phyloP scores from a whole-genome alignment of 2,113 vertebrate genomes.

The Trinectes maculatus region DNA sequence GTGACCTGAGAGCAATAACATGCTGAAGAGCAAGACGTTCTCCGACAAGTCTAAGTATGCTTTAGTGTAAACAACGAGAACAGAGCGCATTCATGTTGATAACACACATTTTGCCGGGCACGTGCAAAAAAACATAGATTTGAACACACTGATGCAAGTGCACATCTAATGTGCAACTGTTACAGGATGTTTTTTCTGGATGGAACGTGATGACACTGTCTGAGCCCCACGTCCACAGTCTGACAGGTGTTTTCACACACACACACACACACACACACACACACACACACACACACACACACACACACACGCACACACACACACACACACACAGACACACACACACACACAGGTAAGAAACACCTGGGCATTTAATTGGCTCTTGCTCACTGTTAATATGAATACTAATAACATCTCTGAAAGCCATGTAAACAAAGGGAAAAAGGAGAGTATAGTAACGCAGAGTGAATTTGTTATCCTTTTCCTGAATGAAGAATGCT shows the following conservation, averaged over 20 bases:
- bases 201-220: constrained; percentile 75
- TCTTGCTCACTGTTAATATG: constrained; percentile 46
- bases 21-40: constrained; percentile 57
- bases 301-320: constrained; percentile 62
- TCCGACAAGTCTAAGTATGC: constrained; percentile 58
- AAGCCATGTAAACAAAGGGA: constrained; percentile 48
- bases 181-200: constrained; percentile 70
- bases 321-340: constrained; percentile 53
- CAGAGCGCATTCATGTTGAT: constrained; percentile 51
- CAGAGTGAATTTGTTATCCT: constrained; percentile 18
- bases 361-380: constrained; percentile 67
- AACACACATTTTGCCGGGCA: constrained; percentile 39
- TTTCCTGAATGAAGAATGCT: constrained; percentile 2
- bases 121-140: constrained; percentile 36
- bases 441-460: constrained; percentile 29
- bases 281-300: constrained; percentile 13
- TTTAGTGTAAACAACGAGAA: constrained; percentile 60
- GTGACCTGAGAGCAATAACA: constrained; percentile 60
- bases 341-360: constrained; percentile 61
- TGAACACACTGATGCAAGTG: neutral
- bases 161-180: constrained; percentile 52
- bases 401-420: constrained; percentile 53
- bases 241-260: constrained; percentile 58
- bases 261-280: neutral
- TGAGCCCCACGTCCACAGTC: constrained; percentile 56